These are phyloP conservation scores for Hemibagrus wyckioides DNA, from an alignment of 2,113 vertebrate species.

Conservation along the genomic window DNA sequence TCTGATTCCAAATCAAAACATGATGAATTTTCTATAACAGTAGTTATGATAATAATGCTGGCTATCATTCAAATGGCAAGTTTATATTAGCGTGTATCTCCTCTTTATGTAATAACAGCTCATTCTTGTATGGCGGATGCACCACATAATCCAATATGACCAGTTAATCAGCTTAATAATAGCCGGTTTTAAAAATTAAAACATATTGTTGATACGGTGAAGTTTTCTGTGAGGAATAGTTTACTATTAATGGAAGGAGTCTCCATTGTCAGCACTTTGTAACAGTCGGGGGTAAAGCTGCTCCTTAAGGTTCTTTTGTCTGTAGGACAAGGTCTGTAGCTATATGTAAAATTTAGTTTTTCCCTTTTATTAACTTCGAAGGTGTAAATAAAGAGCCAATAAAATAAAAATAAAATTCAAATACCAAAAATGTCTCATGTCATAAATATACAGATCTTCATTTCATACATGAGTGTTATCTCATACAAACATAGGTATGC, in stretches of 20 bases:
- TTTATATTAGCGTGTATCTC: background rate
- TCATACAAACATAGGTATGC: background rate
- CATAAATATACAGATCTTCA: background rate
- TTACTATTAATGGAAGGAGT: background rate
- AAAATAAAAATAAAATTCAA: background rate
- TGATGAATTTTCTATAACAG: background rate
- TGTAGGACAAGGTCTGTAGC: background rate
- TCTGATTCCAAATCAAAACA: background rate
- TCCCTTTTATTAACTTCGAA: background rate
- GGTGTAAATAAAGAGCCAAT: background rate
- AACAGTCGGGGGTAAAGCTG: background rate
- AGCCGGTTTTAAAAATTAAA: background rate
- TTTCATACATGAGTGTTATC: background rate
- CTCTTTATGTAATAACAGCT: background rate
- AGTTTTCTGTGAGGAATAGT: background rate
- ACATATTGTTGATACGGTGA: background rate
- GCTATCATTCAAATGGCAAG: background rate
- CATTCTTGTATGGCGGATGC: too few species aligned
- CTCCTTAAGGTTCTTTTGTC: background rate
- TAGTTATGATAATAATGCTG: background rate
- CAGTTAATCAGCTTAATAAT: background rate
- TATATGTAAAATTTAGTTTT: background rate
- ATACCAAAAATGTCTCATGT: background rate
- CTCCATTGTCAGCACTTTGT: background rate
- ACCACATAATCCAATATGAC: background rate